phyloP scores from a whole-genome alignment of 2,888 invertebrate genomes.

The Drosophila peninsularis region DNA sequence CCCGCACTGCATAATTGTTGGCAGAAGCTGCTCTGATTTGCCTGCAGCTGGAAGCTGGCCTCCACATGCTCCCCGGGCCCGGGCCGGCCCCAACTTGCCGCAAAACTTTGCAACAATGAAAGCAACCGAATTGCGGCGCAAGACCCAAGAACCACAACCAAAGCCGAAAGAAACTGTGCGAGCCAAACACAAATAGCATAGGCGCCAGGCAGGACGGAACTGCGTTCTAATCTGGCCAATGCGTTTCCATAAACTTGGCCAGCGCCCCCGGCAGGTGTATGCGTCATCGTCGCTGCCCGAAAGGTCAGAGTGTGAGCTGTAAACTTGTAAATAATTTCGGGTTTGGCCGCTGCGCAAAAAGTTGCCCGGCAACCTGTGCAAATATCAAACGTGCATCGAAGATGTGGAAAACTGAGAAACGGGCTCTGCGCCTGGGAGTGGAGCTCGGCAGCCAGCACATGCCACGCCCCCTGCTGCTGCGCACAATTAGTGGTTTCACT shows the following conservation, averaged over 20 bases:
- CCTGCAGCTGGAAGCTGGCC: conserved; percentile 1
- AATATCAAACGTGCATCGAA: conserved; percentile 74
- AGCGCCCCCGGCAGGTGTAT: conserved; percentile 58
- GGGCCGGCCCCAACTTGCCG: conserved; percentile 29
- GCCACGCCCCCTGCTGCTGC: background rate
- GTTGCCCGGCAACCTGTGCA: conserved; percentile 70
- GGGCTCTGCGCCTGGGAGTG: conserved; percentile 54
- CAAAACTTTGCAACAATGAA: conserved; percentile 44
- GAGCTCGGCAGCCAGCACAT: conserved; percentile 4
- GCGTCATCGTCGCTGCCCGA: conserved; percentile 59
- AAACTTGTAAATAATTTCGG: conserved; percentile 74
- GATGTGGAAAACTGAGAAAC: conserved; percentile 59
- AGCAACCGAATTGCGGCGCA: conserved; percentile 33
- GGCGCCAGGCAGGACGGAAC: conserved; percentile 41
- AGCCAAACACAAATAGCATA: conserved; percentile 13
- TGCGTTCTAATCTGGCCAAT: conserved; percentile 58
- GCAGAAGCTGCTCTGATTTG: conserved; percentile 45
- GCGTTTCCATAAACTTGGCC: conserved; percentile 27
- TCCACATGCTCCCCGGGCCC: background rate
- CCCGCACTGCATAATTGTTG: conserved; percentile 47
- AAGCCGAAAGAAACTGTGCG: background rate
- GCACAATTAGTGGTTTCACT: conserved; percentile 52
- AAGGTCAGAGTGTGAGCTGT: conserved; percentile 66
- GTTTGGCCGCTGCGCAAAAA: conserved; percentile 58
- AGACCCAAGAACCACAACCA: conserved; percentile 24